Percentiles rank a stretch among this genome's conserved stretches.
Conservation (phyloP, 2,113 vertebrate species). For the Tinamus guttatus region DNA sequence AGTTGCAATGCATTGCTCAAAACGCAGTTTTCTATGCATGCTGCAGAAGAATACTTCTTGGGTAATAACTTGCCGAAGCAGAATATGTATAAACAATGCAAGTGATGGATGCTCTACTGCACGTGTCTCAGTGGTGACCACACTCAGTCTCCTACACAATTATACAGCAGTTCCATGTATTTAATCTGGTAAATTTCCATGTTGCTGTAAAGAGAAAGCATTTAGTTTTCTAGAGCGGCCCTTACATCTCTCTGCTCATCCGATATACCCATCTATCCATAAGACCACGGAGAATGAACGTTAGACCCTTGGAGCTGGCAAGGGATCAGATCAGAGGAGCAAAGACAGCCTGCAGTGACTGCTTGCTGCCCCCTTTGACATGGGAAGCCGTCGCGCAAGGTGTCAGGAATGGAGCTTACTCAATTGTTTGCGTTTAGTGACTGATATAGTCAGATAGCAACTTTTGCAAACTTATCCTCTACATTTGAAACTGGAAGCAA, state of each 20-base stretch:
- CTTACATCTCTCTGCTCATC: neutral
- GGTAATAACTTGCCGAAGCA: neutral
- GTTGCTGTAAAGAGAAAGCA: neutral
- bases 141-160: neutral
- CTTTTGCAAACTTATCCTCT: neutral
- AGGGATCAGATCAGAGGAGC: neutral
- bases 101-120: neutral
- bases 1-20: neutral
- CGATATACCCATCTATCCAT: neutral
- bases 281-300: neutral
- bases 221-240: neutral
- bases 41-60: neutral
- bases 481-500: constrained; percentile 15
- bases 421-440: neutral
- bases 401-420: neutral
- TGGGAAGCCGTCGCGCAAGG: neutral
- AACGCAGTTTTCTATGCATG: neutral
- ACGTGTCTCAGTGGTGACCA: neutral
- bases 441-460: neutral
- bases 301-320: neutral
- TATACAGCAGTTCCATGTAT: neutral
- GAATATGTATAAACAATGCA: neutral
- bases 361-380: neutral
- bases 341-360: neutral
- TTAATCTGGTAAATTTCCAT: neutral